Evolutionary conservation across 2,888 invertebrate species (phyloP).

Genomic region (Cinara cedri): DNA sequence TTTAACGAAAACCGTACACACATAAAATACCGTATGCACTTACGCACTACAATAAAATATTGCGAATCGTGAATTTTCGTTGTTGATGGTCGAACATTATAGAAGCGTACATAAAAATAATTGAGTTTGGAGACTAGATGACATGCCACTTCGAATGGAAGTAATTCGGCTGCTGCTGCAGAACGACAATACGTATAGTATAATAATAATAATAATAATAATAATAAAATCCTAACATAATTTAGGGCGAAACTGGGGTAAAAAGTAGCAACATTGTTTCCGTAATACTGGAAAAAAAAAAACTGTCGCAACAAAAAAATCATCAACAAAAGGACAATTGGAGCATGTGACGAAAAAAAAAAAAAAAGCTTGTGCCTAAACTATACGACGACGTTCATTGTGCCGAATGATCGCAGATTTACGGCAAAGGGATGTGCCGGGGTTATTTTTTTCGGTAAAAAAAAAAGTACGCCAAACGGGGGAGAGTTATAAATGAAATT

Average conservation of each 20-base stretch:
- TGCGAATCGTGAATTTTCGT: not conserved
- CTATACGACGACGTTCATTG: conserved; percentile 40
- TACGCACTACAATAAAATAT: not conserved
- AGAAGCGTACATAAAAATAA: conserved; percentile 48
- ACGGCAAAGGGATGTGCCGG: conserved; percentile 52
- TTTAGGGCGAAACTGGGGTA: conserved; percentile 52
- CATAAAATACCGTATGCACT: too few relatives aligned
- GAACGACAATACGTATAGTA: not conserved
- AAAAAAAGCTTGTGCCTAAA: conserved; percentile 41
- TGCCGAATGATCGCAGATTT: conserved; percentile 49
- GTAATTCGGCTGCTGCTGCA: conserved; percentile 40
- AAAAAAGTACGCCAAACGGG: conserved; percentile 28
- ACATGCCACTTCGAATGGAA: conserved; percentile 53
- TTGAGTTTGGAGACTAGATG: conserved; percentile 49
- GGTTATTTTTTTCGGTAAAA: conserved; percentile 11
- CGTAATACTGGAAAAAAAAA: conserved; percentile 55
- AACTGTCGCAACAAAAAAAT: conserved; percentile 41
- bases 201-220: conserved; percentile 43
- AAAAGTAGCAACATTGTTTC: conserved; percentile 45
- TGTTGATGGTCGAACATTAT: not conserved
- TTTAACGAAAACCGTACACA: not conserved
- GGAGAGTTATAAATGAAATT: conserved; percentile 50
- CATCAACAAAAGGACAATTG: conserved; percentile 52
- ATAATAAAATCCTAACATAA: conserved; percentile 56
- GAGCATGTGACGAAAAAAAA: conserved; percentile 54